Conservation (phyloP, 2,797 vertebrate species). For the Meda fulgida region DNA sequence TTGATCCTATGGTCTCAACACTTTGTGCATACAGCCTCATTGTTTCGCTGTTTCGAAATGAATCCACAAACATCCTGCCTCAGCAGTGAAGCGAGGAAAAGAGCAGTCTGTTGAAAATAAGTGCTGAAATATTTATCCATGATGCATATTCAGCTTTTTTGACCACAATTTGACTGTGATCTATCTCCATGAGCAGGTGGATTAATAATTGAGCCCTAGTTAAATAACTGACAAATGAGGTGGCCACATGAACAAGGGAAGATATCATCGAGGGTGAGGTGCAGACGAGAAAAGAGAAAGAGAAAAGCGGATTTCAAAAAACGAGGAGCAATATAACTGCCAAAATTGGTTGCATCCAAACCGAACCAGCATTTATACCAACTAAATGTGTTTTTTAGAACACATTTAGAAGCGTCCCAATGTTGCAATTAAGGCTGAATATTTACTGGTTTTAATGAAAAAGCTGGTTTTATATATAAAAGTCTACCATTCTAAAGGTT, state of each 20-base stretch:
- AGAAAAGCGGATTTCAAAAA: conserved; percentile 14
- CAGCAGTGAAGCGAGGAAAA: conserved; percentile 58
- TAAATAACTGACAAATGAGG: conserved; percentile 69
- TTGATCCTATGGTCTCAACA: conserved; percentile 43
- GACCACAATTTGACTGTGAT: conserved; percentile 61
- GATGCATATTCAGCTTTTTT: conserved; percentile 78
- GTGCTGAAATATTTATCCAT: conserved; percentile 79
- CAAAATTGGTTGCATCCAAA: conserved; percentile 5
- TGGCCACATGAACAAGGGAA: conserved; percentile 54
- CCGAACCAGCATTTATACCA: neutral
- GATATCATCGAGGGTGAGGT: neutral
- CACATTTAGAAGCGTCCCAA: neutral
- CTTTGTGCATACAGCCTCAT: conserved; percentile 23
- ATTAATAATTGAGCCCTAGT: conserved; percentile 78
- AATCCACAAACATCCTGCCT: conserved; percentile 56
- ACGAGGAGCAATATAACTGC: neutral
- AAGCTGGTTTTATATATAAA: neutral
- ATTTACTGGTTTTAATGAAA: neutral
- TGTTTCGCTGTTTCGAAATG: conserved; percentile 38
- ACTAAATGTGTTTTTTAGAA: neutral
- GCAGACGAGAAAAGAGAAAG: neutral
- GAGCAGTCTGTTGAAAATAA: conserved; percentile 63
- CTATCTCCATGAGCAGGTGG: conserved; percentile 67
- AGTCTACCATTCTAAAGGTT: neutral
- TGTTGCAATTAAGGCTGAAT: neutral